phyloP scores from a whole-genome alignment of 1,140 invertebrate genomes.

The Danaus plexippus region DNA sequence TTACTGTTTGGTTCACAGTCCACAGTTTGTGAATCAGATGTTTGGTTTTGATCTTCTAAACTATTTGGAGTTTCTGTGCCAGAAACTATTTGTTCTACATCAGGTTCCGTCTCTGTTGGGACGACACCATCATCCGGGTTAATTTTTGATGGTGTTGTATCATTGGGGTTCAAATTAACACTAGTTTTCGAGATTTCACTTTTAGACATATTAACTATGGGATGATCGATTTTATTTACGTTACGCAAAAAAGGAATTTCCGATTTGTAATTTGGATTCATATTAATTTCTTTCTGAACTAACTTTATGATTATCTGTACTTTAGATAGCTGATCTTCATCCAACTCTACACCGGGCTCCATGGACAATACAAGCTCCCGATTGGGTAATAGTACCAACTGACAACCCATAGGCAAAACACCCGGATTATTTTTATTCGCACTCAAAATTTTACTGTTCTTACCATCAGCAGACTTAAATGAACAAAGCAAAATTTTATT shows the following conservation, averaged over 20 bases:
- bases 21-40: background rate
- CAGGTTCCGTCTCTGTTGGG: too few species aligned
- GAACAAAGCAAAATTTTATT: slow-evolving; percentile 29
- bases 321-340: slow-evolving; percentile 14
- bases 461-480: background rate
- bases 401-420: slow-evolving; percentile 32
- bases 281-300: slow-evolving; percentile 9
- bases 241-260: too few species aligned
- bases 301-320: slow-evolving; percentile 15
- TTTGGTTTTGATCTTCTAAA: background rate
- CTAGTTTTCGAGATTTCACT: too few species aligned
- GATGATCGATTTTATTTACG: too few species aligned
- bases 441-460: background rate
- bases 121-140: too few species aligned
- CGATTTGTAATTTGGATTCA: too few species aligned
- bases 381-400: slow-evolving; percentile 31
- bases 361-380: slow-evolving; percentile 27
- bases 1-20: background rate
- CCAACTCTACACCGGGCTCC: slow-evolving; percentile 24
- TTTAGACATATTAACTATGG: too few species aligned
- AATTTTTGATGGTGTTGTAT: too few species aligned
- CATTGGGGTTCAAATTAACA: too few species aligned
- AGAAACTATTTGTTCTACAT: too few species aligned
- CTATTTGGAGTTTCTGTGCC: background rate
- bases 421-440: background rate